Percentiles rank a stretch among this genome's conserved stretches.
These are phyloP conservation scores for Tapirus indicus DNA, from an alignment of 2,797 vertebrate genomes.

Conservation along the genomic window DNA sequence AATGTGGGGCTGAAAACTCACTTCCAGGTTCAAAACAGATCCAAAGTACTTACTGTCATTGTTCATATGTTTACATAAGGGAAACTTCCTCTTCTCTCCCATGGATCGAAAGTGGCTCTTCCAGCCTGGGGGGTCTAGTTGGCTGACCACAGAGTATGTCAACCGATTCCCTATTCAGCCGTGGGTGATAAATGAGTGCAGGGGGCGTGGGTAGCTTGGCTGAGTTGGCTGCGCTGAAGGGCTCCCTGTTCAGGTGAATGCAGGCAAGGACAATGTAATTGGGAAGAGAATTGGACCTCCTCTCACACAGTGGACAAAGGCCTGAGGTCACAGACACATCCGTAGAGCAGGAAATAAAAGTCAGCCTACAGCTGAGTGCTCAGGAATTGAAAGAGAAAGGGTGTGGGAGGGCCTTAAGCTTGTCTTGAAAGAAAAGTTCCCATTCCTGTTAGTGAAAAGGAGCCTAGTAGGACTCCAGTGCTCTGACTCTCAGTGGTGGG, in stretches of 20 bases:
- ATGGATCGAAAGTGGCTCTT: not conserved
- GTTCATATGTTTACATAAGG: not conserved
- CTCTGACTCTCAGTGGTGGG: not conserved
- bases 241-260: accelerated
- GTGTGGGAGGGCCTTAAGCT: not conserved
- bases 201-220: accelerated
- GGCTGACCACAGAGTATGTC: accelerated
- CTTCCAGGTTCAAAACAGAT: not conserved
- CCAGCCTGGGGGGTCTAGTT: no score
- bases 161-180: not conserved
- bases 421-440: not conserved
- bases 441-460: not conserved
- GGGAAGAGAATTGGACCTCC: not conserved
- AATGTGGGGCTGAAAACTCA: not conserved
- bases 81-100: not conserved
- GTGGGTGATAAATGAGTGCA: not conserved
- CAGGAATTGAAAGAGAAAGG: not conserved
- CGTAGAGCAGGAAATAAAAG: not conserved
- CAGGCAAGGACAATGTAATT: not conserved
- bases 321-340: accelerated
- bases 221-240: not conserved
- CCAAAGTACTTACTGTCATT: not conserved
- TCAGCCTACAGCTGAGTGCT: accelerated
- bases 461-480: accelerated
- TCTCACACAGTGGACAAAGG: not conserved